These are phyloP conservation scores for Burhinus bistriatus DNA, from an alignment of 2,113 vertebrate genomes.

Conservation along the genomic window DNA sequence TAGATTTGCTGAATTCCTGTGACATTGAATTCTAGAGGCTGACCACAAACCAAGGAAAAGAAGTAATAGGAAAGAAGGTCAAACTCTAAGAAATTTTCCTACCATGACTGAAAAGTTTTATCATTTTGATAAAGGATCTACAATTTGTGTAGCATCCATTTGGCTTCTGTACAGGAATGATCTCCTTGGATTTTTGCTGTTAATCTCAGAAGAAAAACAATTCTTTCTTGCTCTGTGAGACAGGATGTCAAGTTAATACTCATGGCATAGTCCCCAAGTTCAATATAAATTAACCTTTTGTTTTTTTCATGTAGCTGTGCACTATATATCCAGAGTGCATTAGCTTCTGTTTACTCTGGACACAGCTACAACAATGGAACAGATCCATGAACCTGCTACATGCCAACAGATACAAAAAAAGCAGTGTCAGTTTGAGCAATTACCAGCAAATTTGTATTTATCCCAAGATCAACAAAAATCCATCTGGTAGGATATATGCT, in stretches of 20 bases:
- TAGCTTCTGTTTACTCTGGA: neutral
- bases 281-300: neutral
- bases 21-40: neutral
- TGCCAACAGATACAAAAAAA: neutral
- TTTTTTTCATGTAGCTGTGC: neutral
- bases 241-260: neutral
- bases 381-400: neutral
- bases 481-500: neutral
- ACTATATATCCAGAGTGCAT: neutral
- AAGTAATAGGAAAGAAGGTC: neutral
- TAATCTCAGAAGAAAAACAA: neutral
- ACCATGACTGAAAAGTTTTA: neutral
- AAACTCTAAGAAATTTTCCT: neutral
- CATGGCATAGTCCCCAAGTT: neutral
- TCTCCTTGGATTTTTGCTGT: neutral
- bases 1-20: neutral
- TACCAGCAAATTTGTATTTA: conserved; percentile 55
- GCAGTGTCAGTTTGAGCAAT: conserved; percentile 4
- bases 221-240: neutral
- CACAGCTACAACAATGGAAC: neutral
- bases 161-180: neutral
- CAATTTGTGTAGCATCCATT: neutral
- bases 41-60: neutral
- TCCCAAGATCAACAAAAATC: conserved; percentile 54
- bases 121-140: neutral